Evolutionary conservation across 92 coral and sea anemone genomes (phyloP), one percentile per base, ranked within the genome.

Genomic region (Umimayanthus chanpuru): DNA sequence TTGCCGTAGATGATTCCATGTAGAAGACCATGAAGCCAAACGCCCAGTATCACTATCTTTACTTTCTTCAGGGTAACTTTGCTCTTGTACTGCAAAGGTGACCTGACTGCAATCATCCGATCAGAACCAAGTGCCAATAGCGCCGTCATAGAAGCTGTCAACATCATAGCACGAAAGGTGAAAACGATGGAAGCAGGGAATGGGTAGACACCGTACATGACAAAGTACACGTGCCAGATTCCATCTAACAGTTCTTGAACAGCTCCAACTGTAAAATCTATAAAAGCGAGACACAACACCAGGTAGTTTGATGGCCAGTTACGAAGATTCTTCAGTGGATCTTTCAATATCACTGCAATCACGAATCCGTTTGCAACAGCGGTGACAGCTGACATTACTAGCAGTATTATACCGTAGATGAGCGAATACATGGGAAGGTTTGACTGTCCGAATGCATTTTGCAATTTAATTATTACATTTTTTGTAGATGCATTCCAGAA

Each of bases 81-180:
- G 40, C 38, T 82, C 47, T 82, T 82, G 76, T 82, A 82, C 77
- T 64, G 38, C 86, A 82, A 29, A 25, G 86, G 86, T 0, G 86
- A 82, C 14, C 86, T 41, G 36, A 82, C 75, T 43, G 86, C 71
- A 39, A 82, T 82, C 86, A 82, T 82, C 36, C 86, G 86, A 26
- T 82, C 86, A 82, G 38, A 82, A 10, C 86, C 86, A 14, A 82
- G 86, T n/a, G 86, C 77, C n/a, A 82, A 50, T 32, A 82, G 66
- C 5, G 86, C 75, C 56, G 86, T 82, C 86, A 82, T 82, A 4
- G 86, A 82, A 1, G 75, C 77, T 3, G 86, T 82, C 14, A 82
- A 36, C 1, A 82, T 16, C 86, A 82, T 66, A n/a, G 86, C 86
- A 39, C 86, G 71, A 20, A 82, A 66, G 2, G 86, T 65, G 56